phyloP scores from a whole-genome alignment of 2,113 vertebrate genomes.

The Rhodinocichla rosea region DNA sequence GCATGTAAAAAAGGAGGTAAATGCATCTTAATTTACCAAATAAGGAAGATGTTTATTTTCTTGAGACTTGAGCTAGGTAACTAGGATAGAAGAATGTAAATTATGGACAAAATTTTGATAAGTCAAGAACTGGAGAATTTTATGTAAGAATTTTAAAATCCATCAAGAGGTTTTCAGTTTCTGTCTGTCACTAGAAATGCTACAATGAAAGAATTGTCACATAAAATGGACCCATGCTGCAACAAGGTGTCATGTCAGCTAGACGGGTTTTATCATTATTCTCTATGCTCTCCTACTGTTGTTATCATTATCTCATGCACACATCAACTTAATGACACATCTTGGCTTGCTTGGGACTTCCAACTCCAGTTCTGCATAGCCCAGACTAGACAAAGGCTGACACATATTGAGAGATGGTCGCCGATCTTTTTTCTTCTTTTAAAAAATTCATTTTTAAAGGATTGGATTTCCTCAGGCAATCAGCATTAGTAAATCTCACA shows the following conservation, averaged over 20 bases:
- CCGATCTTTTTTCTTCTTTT: background rate
- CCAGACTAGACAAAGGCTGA: background rate
- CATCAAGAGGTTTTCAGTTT: background rate
- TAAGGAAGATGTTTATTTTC: background rate
- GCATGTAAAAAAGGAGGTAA: background rate
- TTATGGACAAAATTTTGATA: conserved; percentile 31
- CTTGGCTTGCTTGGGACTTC: background rate
- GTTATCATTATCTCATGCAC: background rate
- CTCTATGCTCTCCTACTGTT: background rate
- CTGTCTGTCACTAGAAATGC: conserved; percentile 3
- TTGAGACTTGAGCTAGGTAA: background rate
- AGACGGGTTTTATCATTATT: background rate
- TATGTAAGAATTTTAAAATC: background rate
- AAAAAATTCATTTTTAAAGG: background rate
- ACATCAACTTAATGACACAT: background rate
- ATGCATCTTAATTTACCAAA: background rate
- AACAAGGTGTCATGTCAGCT: background rate
- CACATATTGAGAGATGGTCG: background rate
- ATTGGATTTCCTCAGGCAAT: background rate
- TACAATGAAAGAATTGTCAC: background rate
- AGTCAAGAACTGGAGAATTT: background rate
- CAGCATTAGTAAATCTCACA: background rate
- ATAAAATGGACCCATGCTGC: background rate
- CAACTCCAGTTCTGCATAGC: background rate
- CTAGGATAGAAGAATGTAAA: conserved; percentile 1